Base-by-base conservation (phyloP, 2,888 invertebrate genomes). In the Agrochola macilenta region DNA sequence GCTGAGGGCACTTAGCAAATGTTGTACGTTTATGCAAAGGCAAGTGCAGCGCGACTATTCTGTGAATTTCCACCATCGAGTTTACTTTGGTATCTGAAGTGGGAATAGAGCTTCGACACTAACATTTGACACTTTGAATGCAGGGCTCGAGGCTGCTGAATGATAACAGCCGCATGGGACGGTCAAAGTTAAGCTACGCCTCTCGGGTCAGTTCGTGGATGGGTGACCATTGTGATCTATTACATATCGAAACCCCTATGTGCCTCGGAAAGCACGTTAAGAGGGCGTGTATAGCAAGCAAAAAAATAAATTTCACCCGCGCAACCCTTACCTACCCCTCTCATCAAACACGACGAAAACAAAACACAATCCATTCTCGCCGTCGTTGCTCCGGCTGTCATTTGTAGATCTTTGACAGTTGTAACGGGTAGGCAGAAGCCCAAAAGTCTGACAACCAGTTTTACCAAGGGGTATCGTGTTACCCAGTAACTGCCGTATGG, bases 1-100 rank as follows among this genome's bases (percentile, higher is more conserved):
- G 49, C 52, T 4, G 43, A 66, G 52, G 52, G 69, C 66, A 75
- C 76, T 82, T 81, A 39, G 70, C 35, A 66, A 81, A 84, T 81
- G 65, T 74, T 72, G 57, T 79, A 72, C 46, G 46, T 80, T 61
- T 68, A 58, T 74, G 65, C 57, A 80, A 57, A 66, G 60, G 43
- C 64, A 73, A 49, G 11, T 64, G 61, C 39, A 57, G 35, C 11
- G 9, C 4, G 61, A 11, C 11, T 64, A 49, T 83, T 68, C 68
- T 58, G 35, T 58, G 43, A 63, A 78, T 82, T 76, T 58, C 65
- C 65, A 58, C 17, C 8, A 35, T 54, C 11, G 14, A 69, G 30
- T 64, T 35, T 46, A 14, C 49, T 66, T 61, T 64, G 39, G 14
- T n/a, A 43, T 74, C n/a, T 7, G 2, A 23, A 57, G 17, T 46